A percentile compares a stretch with the other conserved stretches of the same genome.
phyloP scores from a whole-genome alignment of 1,140 invertebrate genomes.

The Bombus picipes region DNA sequence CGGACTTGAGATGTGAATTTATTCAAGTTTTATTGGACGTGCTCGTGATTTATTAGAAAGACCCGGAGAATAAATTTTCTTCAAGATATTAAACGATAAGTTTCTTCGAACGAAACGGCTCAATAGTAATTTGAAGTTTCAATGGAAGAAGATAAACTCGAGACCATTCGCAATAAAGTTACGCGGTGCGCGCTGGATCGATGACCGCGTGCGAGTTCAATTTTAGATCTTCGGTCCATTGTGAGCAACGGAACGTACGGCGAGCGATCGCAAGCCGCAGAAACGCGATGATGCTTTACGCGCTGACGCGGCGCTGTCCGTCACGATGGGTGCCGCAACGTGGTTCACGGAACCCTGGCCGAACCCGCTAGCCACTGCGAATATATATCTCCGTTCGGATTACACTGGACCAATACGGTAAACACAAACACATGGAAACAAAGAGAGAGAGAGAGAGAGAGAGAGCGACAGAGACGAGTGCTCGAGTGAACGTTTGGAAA shows the following conservation, averaged over 20 bases:
- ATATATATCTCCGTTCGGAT: constrained; percentile 75
- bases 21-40: not conserved
- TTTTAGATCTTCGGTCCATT: constrained; percentile 35
- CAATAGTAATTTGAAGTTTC: not conserved
- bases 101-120: accelerated
- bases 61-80: no score
- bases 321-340: constrained; percentile 73
- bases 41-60: not conserved
- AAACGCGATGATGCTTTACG: constrained; percentile 72
- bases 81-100: not conserved
- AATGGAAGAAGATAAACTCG: no score
- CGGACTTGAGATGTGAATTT: not conserved
- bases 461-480: not conserved
- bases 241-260: constrained; percentile 45
- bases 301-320: constrained; percentile 75
- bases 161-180: not conserved
- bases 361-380: constrained; percentile 44
- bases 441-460: not conserved
- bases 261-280: constrained; percentile 51
- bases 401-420: constrained; percentile 78
- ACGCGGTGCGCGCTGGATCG: not conserved
- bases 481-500: constrained; percentile 5
- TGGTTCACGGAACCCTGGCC: constrained; percentile 57
- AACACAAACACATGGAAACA: constrained; percentile 67
- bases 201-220: not conserved